phyloP scores from a whole-genome alignment of 2,113 vertebrate species.

The Ictidomys tridecemlineatus region DNA sequence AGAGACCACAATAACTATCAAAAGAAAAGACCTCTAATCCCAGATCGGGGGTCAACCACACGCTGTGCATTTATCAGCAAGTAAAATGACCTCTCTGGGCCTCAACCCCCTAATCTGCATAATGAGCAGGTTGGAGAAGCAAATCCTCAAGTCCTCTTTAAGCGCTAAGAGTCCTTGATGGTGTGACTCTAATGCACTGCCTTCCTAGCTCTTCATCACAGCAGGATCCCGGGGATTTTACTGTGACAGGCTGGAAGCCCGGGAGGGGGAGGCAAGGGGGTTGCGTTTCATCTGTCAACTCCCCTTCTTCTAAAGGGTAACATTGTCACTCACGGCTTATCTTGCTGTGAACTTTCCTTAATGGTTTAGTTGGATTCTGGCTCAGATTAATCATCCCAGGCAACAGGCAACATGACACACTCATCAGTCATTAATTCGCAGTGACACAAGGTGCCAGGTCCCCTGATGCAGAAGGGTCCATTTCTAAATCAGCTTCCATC shows the following conservation, averaged over 20 bases:
- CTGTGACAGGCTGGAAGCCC: neutral
- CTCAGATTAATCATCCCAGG: constrained; percentile 70
- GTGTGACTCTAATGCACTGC: neutral
- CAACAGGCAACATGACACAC: constrained; percentile 66
- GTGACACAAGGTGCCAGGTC: constrained; percentile 25
- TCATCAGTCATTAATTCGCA: constrained; percentile 66
- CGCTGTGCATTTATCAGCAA: neutral
- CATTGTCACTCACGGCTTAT: constrained; percentile 65
- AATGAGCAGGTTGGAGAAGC: neutral
- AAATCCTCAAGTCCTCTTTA: neutral
- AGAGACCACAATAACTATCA: too few species aligned
- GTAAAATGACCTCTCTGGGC: neutral
- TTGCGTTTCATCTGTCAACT: constrained; percentile 69
- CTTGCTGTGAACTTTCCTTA: constrained; percentile 71
- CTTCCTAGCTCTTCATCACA: constrained; percentile 48
- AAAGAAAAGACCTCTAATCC: neutral
- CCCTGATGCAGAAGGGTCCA: constrained; percentile 51
- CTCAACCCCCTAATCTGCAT: neutral
- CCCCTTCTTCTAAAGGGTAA: constrained; percentile 63
- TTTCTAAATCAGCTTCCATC: neutral
- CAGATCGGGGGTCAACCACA: too few species aligned
- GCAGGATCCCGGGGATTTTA: constrained; percentile 53
- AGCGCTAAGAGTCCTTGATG: neutral
- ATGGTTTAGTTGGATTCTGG: constrained; percentile 63
- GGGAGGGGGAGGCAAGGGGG: neutral